These are phyloP conservation scores for Tympanuchus pallidicinctus DNA, from an alignment of 2,113 vertebrate species.

Conservation along the genomic window DNA sequence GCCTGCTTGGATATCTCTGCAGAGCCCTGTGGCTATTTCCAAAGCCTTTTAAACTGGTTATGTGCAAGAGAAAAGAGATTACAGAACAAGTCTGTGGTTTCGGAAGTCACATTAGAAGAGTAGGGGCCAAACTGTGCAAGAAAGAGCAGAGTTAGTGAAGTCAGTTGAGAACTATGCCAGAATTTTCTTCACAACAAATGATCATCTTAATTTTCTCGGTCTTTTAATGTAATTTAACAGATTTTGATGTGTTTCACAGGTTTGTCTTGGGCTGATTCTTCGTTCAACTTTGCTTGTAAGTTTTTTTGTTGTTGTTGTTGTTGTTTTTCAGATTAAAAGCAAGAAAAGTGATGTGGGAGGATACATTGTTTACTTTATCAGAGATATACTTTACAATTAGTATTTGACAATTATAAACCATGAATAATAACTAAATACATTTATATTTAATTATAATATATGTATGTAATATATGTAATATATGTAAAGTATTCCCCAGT, in stretches of 20 bases:
- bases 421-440: not conserved
- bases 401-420: not conserved
- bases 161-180: not conserved
- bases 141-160: not conserved
- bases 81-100: not conserved
- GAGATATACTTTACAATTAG: not conserved
- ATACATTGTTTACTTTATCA: not conserved
- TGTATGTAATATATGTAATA: not conserved
- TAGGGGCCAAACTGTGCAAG: not conserved
- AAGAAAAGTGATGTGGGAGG: not conserved
- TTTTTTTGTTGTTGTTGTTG: not conserved
- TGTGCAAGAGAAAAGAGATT: not conserved
- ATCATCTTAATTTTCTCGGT: not conserved
- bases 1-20: not conserved
- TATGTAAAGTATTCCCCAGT: not conserved
- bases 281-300: not conserved
- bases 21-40: not conserved
- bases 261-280: not conserved
- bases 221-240: not conserved
- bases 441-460: conserved; percentile 9
- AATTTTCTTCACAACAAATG: not conserved
- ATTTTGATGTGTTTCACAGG: not conserved
- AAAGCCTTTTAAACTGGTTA: not conserved
- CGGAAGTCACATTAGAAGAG: not conserved
- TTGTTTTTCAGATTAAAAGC: not conserved